Evolutionary conservation across 2,888 invertebrate genomes (phyloP).

Genomic region (Amphipyra berbera): DNA sequence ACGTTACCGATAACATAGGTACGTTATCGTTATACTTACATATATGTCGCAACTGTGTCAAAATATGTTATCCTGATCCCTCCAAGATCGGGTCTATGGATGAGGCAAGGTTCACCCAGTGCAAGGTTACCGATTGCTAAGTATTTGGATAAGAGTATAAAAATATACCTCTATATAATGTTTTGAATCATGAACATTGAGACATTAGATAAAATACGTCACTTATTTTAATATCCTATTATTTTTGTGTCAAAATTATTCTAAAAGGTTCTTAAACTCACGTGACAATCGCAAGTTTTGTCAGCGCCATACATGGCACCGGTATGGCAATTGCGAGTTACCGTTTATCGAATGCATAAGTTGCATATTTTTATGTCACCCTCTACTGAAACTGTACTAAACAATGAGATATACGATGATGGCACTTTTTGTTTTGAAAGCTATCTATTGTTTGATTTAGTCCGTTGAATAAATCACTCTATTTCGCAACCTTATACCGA

Average conservation of each 20-base stretch:
- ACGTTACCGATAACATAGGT: too few relatives aligned
- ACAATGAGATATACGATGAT: constrained; percentile 10
- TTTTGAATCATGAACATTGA: background rate
- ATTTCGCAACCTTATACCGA: constrained; percentile 40
- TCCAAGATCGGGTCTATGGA: constrained; percentile 4
- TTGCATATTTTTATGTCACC: constrained; percentile 62
- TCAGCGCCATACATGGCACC: constrained; percentile 77
- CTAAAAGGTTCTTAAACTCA: constrained; percentile 65
- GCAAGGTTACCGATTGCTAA: constrained; percentile 21
- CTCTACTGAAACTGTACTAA: constrained; percentile 11
- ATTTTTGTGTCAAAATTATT: too few relatives aligned
- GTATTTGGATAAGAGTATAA: background rate
- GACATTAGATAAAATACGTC: background rate
- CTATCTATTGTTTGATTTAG: background rate
- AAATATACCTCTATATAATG: background rate
- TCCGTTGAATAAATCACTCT: constrained; percentile 29
- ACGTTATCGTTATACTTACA: too few relatives aligned
- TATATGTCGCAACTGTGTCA: too few relatives aligned
- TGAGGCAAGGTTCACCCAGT: constrained; percentile 17
- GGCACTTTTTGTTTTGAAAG: constrained; percentile 7
- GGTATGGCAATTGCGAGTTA: constrained; percentile 67
- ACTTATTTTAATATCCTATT: too few relatives aligned
- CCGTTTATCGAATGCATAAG: constrained; percentile 64
- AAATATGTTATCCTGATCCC: background rate
- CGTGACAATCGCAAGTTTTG: constrained; percentile 74